Evolutionary conservation across 1,140 invertebrate genomes (phyloP).

Genomic region (Nasonia giraulti): DNA sequence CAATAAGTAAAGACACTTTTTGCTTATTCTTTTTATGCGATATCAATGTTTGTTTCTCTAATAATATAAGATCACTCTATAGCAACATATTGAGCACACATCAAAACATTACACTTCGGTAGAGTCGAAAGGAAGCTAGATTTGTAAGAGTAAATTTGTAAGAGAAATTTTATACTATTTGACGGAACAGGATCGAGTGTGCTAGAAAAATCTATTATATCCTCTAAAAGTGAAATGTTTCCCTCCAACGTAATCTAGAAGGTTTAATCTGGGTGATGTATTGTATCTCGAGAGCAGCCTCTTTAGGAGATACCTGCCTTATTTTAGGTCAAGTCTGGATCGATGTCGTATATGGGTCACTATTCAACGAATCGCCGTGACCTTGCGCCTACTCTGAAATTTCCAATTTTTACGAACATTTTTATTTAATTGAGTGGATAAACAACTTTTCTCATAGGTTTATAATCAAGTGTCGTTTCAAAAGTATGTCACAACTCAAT

Average conservation of each 20-base stretch:
- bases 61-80: neutral
- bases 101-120: neutral
- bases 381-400: neutral
- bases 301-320: neutral
- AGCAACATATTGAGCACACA: neutral
- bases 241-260: neutral
- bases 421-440: no score
- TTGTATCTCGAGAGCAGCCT: neutral
- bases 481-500: slow-evolving; percentile 18
- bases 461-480: neutral
- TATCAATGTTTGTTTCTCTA: neutral
- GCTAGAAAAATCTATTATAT: neutral
- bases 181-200: neutral
- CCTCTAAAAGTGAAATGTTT: neutral
- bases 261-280: neutral
- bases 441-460: no score
- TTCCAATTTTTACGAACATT: neutral
- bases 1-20: neutral
- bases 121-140: neutral
- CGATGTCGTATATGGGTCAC: neutral
- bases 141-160: neutral
- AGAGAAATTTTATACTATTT: neutral
- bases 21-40: neutral
- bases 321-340: slow-evolving; percentile 18
- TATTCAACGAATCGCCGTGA: neutral